Evolutionary conservation across 30 jellyfish, hydroid and myxozoan genomes (phyloP).

Genomic region (Aurelia coerulea): DNA sequence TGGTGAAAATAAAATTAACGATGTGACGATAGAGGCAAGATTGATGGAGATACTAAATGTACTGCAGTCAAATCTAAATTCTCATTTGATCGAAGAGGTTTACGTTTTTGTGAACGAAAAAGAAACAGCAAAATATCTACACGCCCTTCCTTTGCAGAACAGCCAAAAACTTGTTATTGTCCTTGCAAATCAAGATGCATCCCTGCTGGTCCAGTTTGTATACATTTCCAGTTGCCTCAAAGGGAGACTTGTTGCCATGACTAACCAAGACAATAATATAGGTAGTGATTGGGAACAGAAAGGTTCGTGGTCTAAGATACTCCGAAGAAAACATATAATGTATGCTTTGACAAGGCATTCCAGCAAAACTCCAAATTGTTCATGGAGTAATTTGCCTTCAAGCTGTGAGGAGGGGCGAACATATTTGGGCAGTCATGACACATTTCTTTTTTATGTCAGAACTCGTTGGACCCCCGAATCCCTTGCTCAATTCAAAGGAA

Average conservation of each 20-base stretch:
- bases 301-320: neutral
- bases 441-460: slow-evolving; percentile 50
- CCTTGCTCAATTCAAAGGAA: slow-evolving; percentile 14
- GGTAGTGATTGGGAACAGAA: slow-evolving; percentile 60
- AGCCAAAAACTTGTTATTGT: slow-evolving; percentile 38
- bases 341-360: slow-evolving; percentile 67
- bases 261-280: slow-evolving; percentile 34
- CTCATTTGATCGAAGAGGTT: neutral
- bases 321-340: slow-evolving; percentile 8
- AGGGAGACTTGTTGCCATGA: slow-evolving; percentile 17
- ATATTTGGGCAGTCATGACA: slow-evolving; percentile 80
- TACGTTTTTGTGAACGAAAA: slow-evolving; percentile 27
- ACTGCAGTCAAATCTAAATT: slow-evolving; percentile 29
- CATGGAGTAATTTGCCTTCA: neutral
- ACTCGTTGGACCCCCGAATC: neutral
- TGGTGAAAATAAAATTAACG: neutral
- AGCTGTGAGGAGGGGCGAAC: slow-evolving; percentile 50
- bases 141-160: slow-evolving; percentile 16
- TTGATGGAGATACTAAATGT: slow-evolving; percentile 22
- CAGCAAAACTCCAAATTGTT: slow-evolving; percentile 9
- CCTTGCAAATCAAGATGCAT: slow-evolving; percentile 10
- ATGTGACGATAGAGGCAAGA: slow-evolving; percentile 29
- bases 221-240: slow-evolving; percentile 31
- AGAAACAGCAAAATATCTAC: slow-evolving; percentile 27
- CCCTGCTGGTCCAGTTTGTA: neutral